Evolutionary conservation across 2,797 vertebrate genomes (phyloP).

Genomic region (Sebastes diploproa): DNA sequence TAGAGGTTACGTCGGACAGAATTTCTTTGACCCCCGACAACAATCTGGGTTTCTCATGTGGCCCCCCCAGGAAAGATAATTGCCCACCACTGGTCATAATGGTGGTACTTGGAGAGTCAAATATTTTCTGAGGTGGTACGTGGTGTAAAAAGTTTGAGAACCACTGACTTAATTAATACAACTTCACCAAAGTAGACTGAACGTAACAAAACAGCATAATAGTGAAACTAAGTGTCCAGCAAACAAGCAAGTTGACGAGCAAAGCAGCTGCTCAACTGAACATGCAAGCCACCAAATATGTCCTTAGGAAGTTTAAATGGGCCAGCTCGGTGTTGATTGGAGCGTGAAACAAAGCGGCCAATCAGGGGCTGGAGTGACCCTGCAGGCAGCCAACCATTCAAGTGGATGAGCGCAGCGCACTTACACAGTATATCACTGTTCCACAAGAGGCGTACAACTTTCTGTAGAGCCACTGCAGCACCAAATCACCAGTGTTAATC

Average conservation of each 20-base stretch:
- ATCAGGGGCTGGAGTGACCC: not conserved
- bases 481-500: not conserved
- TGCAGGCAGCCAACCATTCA: constrained; percentile 7
- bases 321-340: constrained; percentile 10
- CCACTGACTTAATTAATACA: not conserved
- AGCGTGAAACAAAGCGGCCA: constrained; percentile 15
- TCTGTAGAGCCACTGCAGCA: not conserved
- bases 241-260: not conserved
- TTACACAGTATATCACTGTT: not conserved
- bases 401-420: not conserved
- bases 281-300: not conserved
- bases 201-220: not conserved
- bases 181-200: not conserved
- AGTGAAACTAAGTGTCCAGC: not conserved
- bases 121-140: too few relatives aligned
- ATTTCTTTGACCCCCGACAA: too few relatives aligned
- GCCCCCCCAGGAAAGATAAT: too few relatives aligned
- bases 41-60: too few relatives aligned
- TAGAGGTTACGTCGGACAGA: too few relatives aligned
- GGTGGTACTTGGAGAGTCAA: not conserved
- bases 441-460: not conserved
- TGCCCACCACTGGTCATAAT: too few relatives aligned
- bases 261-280: constrained; percentile 11
- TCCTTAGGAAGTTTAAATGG: not conserved
- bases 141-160: too few relatives aligned